These are phyloP conservation scores for Epinotia bilunana DNA, from an alignment of 2,888 invertebrate species.

Conservation along the genomic window DNA sequence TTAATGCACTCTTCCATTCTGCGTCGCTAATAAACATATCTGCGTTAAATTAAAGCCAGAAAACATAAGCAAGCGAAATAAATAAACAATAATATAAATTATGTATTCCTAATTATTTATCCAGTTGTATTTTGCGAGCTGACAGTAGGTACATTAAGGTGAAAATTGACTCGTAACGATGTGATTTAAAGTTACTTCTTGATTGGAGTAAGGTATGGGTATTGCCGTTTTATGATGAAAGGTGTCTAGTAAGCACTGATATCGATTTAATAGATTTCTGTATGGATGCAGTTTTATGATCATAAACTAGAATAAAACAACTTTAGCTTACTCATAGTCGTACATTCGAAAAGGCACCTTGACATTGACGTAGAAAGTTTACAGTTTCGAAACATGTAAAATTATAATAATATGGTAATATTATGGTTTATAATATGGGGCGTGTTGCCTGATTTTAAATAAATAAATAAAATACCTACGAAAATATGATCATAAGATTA, in stretches of 20 bases:
- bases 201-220: conserved; percentile 19
- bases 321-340: neutral
- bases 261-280: conserved; percentile 37
- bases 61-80: conserved; percentile 50
- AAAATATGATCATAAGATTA: neutral
- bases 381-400: neutral
- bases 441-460: too few species aligned
- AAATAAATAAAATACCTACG: neutral
- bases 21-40: conserved; percentile 51
- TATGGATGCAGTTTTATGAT: conserved; percentile 9
- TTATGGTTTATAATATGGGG: too few species aligned
- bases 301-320: conserved; percentile 20
- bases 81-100: conserved; percentile 48
- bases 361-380: neutral
- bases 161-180: conserved; percentile 16
- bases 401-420: too few species aligned
- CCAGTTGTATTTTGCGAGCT: conserved; percentile 32
- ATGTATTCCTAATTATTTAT: conserved; percentile 49
- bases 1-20: conserved; percentile 31
- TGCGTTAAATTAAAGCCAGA: conserved; percentile 49
- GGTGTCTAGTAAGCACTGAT: conserved; percentile 28
- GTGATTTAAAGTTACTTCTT: conserved; percentile 24
- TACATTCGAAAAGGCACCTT: neutral
- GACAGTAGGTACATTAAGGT: conserved; percentile 5
- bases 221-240: conserved; percentile 33